Conservation (phyloP, 2,888 invertebrate genomes). For the Sesamia inferens region DNA sequence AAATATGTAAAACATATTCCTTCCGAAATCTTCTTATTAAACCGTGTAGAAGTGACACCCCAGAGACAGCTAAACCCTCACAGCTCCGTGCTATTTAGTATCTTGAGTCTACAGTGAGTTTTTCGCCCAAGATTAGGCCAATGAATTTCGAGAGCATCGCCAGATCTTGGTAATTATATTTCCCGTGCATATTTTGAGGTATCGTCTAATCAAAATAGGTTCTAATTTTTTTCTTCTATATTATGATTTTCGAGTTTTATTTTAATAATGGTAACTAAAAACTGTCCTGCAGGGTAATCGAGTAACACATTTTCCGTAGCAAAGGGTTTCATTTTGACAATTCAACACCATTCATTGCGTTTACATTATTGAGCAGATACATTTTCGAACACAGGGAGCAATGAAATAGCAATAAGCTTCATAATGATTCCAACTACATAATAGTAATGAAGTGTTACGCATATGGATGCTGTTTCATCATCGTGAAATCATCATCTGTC, state of each 20-base stretch:
- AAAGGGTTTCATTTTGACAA: too few relatives aligned
- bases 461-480: too few relatives aligned
- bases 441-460: too few relatives aligned
- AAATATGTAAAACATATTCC: conserved; percentile 16
- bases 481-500: too few relatives aligned
- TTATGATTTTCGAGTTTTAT: not conserved
- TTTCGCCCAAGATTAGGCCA: not conserved
- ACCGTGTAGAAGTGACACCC: not conserved
- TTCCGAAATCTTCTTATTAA: conserved; percentile 37
- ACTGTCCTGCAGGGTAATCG: too few relatives aligned
- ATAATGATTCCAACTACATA: too few relatives aligned
- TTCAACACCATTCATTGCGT: too few relatives aligned
- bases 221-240: not conserved
- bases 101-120: conserved; percentile 24
- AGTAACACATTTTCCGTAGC: too few relatives aligned
- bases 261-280: not conserved
- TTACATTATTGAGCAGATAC: too few relatives aligned
- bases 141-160: conserved; percentile 20
- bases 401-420: too few relatives aligned
- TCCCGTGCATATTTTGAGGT: not conserved
- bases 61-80: conserved; percentile 3
- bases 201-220: not conserved
- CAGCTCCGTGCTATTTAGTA: not conserved
- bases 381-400: too few relatives aligned
- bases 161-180: not conserved